These are phyloP conservation scores for Dinoponera quadriceps DNA, from an alignment of 1,140 invertebrate genomes.

Conservation along the genomic window DNA sequence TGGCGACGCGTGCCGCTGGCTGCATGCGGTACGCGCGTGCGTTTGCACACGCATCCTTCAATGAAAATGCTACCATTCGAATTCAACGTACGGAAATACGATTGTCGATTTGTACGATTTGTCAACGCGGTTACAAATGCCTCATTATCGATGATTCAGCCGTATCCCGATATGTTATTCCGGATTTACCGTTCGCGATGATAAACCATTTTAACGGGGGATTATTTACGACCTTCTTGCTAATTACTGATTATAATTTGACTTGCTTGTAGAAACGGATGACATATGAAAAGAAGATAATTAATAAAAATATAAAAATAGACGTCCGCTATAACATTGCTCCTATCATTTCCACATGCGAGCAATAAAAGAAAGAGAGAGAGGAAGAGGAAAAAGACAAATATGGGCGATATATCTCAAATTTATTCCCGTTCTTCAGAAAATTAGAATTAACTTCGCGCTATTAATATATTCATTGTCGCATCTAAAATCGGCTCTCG, in stretches of 20 bases:
- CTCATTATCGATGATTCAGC: neutral
- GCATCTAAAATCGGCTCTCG: neutral
- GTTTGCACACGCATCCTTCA: constrained; percentile 4
- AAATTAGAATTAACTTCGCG: neutral
- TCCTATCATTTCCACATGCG: neutral
- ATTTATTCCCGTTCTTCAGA: neutral
- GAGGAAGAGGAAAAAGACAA: too few relatives aligned
- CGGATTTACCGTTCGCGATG: neutral
- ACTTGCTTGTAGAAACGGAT: too few relatives aligned
- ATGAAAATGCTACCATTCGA: constrained; percentile 1
- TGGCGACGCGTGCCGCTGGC: neutral
- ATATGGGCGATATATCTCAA: neutral
- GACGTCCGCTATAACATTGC: neutral
- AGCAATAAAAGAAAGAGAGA: neutral
- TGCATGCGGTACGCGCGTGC: neutral
- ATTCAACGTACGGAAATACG: neutral
- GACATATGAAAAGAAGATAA: too few relatives aligned
- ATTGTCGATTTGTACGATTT: neutral
- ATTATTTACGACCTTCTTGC: too few relatives aligned
- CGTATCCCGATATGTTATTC: neutral
- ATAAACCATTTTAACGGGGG: too few relatives aligned
- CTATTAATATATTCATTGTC: neutral
- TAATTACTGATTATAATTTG: too few relatives aligned
- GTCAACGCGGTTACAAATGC: neutral
- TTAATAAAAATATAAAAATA: too few relatives aligned